Evolutionary conservation across 2,113 vertebrate species (phyloP).

Genomic region (Phalacrocorax brasilianus): DNA sequence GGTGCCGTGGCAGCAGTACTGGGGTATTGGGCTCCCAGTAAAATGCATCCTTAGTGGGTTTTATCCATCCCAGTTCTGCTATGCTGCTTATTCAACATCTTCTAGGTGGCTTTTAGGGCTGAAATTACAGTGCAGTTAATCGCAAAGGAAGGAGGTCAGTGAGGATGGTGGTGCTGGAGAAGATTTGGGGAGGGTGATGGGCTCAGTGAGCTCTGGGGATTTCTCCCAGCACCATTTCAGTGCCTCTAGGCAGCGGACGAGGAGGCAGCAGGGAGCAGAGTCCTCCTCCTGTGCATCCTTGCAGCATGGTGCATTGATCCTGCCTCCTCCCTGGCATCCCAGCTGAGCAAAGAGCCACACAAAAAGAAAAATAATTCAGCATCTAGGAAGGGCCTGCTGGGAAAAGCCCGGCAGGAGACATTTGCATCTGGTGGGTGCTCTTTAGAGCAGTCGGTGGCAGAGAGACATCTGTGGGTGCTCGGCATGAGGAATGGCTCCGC

Average conservation of each 20-base stretch:
- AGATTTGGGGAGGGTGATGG: not conserved
- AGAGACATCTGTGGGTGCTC: not conserved
- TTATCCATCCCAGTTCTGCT: too few relatives aligned
- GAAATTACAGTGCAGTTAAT: not conserved
- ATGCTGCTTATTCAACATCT: not conserved
- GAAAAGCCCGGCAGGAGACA: not conserved
- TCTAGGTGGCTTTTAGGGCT: not conserved
- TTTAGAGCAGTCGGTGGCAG: not conserved
- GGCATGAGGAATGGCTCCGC: not conserved
- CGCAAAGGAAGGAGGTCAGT: not conserved
- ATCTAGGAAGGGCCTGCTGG: not conserved
- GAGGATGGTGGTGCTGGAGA: not conserved
- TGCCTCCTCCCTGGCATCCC: not conserved
- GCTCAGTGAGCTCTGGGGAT: not conserved
- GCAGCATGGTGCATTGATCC: not conserved
- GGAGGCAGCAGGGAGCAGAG: not conserved
- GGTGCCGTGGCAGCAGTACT: accelerated
- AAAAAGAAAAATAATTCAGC: not conserved
- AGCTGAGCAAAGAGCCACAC: not conserved
- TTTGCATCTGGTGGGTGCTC: not conserved
- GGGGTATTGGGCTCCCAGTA: not conserved
- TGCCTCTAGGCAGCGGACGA: not conserved
- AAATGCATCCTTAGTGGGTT: accelerated
- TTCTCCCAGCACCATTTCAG: accelerated
- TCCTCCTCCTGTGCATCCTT: not conserved